Evolutionary conservation across 2,113 vertebrate species (phyloP), one percentile per base, ranked within the genome.

Genomic region (human (Homo sapiens)): DNA sequence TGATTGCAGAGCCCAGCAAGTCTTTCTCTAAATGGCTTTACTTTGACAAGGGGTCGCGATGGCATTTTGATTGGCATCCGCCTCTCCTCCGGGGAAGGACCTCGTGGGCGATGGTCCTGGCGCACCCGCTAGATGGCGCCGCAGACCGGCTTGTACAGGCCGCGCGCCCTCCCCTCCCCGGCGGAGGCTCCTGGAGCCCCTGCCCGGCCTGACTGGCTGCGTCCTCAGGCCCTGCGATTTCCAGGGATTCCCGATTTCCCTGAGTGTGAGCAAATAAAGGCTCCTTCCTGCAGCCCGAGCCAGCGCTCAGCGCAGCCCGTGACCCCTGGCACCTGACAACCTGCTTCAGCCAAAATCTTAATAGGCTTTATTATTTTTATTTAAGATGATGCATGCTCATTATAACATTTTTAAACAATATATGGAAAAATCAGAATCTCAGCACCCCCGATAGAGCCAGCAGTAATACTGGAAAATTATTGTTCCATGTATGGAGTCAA

Each of bases 61-160:
- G 86, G 23, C 30, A 2, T 32, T 94, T 45, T 55, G 18, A 43
- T 22, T 0, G 52, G 12, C 52, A 76, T 6, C 13, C 8, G 14
- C 20, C 7, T 22, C 30, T 83, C 10, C 27, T 50, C 64, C 14
- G 1, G 4, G 59, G 1, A 18, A 30, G 35, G 76, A 83, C 14
- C 2, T 45, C 68, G 2, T 16, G 11, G 86, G 38, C 14, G 4
- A 20, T 73, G n/a, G 75, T 73, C 38, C 92, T 0, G 8, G 35
- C 30, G 27, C 0, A 0, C 23, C 96, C 97, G 76, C 94, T 73
- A 98, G 97, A 80, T 98, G 97, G 97, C 25, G 84, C 84, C 0
- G n/a, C 32, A 95, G 84, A 97, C 89, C 75, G 52, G 57, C 10
- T 87, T 93, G 84, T n/a, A 4, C 43, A 8, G 25, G 12, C 43